phyloP scores from a whole-genome alignment of 1,140 invertebrate genomes.

The Trichoplusia ni region DNA sequence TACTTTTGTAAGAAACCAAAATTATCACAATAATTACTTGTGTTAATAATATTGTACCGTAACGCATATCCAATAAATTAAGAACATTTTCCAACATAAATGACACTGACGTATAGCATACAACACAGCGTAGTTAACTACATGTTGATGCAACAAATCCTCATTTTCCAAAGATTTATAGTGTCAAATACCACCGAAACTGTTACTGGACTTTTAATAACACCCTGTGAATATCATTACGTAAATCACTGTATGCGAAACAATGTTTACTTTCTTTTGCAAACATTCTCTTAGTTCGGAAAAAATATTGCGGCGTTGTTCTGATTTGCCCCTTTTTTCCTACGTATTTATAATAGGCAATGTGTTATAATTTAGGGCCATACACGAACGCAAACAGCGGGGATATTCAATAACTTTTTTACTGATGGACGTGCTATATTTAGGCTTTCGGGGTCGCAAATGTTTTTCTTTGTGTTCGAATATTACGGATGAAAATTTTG shows the following conservation, averaged over 20 bases:
- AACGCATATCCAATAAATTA: conserved; percentile 1
- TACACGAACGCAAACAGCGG: too few species aligned
- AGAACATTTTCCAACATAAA: neutral
- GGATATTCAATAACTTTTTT: too few species aligned
- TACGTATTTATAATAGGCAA: neutral
- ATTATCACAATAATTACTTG: too few species aligned
- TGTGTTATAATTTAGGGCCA: too few species aligned
- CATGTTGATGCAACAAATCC: conserved; percentile 33
- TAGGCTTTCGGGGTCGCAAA: too few species aligned
- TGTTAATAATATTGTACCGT: neutral
- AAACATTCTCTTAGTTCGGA: neutral
- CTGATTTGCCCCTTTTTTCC: neutral
- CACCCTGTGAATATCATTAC: conserved; percentile 28
- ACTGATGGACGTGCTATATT: too few species aligned
- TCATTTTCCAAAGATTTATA: conserved; percentile 35
- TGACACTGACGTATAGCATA: conserved; percentile 13
- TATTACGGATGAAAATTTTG: too few species aligned
- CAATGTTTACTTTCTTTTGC: neutral
- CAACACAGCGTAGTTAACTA: conserved; percentile 15
- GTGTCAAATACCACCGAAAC: conserved; percentile 25
- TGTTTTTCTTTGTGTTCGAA: too few species aligned
- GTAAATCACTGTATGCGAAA: conserved; percentile 15
- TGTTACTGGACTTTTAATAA: conserved; percentile 32
- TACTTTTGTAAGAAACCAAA: too few species aligned
- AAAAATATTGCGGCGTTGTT: neutral